phyloP scores from a whole-genome alignment of 1,140 invertebrate species.

The Neotoxoptera formosana region DNA sequence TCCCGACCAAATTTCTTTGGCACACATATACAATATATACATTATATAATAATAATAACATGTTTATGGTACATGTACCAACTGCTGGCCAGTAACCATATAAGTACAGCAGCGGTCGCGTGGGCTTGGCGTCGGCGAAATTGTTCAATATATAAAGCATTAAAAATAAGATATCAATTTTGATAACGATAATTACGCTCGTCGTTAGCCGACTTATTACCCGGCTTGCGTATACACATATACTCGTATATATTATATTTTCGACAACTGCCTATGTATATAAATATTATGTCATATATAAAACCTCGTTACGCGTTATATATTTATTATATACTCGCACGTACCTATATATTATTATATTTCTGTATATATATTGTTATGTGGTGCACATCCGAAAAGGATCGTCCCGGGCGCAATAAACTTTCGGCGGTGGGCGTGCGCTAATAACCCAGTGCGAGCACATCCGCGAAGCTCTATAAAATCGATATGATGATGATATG shows the following conservation, averaged over 20 bases:
- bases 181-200: constrained; percentile 4
- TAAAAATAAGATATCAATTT: constrained; percentile 19
- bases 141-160: neutral
- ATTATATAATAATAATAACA: neutral
- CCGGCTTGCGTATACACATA: too few species aligned
- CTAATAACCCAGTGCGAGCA: neutral
- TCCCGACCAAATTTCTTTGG: neutral
- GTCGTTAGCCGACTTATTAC: neutral
- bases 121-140: constrained; percentile 1
- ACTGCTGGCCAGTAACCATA: neutral
- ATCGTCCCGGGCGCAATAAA: neutral
- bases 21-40: neutral
- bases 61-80: neutral
- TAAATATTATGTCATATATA: neutral
- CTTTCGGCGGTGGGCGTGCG: too few species aligned
- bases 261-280: neutral
- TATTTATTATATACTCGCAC: neutral
- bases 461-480: neutral
- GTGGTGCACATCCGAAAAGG: neutral
- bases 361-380: neutral
- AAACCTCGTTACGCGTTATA: neutral
- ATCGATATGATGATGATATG: neutral
- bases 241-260: neutral
- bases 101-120: neutral
- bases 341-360: too few species aligned